Evolutionary conservation across 2,113 vertebrate genomes (phyloP).

Genomic region (Channa argus): DNA sequence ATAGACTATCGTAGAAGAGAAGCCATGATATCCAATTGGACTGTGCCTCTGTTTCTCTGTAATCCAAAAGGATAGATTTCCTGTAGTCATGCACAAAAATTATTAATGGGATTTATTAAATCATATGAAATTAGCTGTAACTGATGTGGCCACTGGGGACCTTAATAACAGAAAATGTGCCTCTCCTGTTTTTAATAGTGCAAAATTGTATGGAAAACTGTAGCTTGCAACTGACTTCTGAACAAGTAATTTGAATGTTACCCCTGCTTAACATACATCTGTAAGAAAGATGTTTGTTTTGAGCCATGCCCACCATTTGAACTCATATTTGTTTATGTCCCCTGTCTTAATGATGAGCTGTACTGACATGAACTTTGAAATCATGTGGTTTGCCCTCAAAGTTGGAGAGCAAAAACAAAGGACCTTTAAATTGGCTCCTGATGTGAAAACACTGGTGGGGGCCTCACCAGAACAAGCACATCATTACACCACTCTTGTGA

Average conservation of each 20-base stretch:
- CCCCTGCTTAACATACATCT: constrained; percentile 1
- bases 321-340: constrained; percentile 41
- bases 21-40: constrained; percentile 82
- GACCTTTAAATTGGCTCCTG: constrained; percentile 94
- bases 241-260: constrained; percentile 23
- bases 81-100: constrained; percentile 37
- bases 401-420: constrained; percentile 91
- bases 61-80: constrained; percentile 60
- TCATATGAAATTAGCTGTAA: constrained; percentile 62
- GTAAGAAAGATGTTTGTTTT: background rate
- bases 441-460: constrained; percentile 91
- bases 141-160: constrained; percentile 51
- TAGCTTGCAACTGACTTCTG: constrained; percentile 25
- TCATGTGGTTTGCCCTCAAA: constrained; percentile 85
- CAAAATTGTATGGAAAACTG: constrained; percentile 38
- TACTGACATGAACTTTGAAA: constrained; percentile 57
- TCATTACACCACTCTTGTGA: constrained; percentile 88
- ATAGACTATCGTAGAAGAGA: constrained; percentile 71
- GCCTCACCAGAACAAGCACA: constrained; percentile 90
- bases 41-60: constrained; percentile 75
- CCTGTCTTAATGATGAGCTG: constrained; percentile 19
- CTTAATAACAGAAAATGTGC: constrained; percentile 51
- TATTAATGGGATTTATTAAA: constrained; percentile 67
- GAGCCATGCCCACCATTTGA: constrained; percentile 12
- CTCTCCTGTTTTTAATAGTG: constrained; percentile 31